Evolutionary conservation across 1,140 invertebrate genomes (phyloP).

Genomic region (Lanistes nyassanus): DNA sequence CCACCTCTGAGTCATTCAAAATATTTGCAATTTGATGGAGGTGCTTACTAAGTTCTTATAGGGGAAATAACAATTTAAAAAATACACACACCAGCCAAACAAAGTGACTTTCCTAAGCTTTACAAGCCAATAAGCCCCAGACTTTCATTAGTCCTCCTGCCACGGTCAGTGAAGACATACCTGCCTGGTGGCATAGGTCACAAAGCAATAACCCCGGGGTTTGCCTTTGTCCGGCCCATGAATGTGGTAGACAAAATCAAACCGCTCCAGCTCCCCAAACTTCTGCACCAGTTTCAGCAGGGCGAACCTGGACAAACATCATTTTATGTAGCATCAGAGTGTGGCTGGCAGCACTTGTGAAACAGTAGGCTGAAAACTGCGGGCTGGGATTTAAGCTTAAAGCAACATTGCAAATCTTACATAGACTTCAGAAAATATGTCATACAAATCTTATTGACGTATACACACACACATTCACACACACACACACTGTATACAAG

Average conservation of each 20-base stretch:
- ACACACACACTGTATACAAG: too few species aligned
- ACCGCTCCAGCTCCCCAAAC: conserved; percentile 90
- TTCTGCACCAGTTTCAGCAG: conserved; percentile 93
- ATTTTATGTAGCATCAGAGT: neutral
- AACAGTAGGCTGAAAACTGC: too few species aligned
- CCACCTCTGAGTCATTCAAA: too few species aligned
- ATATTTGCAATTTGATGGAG: too few species aligned
- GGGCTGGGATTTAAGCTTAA: too few species aligned
- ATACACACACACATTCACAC: neutral
- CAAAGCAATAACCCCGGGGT: conserved; percentile 92
- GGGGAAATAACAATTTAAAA: too few species aligned
- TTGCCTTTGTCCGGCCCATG: conserved; percentile 86
- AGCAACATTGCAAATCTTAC: neutral
- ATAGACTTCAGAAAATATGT: neutral
- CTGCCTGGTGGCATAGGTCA: conserved; percentile 78
- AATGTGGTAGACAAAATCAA: conserved; percentile 93
- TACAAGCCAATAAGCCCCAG: too few species aligned
- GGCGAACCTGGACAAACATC: conserved; percentile 76
- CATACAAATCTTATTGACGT: neutral
- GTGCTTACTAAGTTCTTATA: too few species aligned
- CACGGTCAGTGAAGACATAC: conserved; percentile 47
- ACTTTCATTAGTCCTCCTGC: too few species aligned
- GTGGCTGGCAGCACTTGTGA: too few species aligned
- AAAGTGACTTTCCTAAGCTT: too few species aligned
- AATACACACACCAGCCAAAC: too few species aligned